Conservation (phyloP, 2,113 vertebrate species). For the Petromus typicus region DNA sequence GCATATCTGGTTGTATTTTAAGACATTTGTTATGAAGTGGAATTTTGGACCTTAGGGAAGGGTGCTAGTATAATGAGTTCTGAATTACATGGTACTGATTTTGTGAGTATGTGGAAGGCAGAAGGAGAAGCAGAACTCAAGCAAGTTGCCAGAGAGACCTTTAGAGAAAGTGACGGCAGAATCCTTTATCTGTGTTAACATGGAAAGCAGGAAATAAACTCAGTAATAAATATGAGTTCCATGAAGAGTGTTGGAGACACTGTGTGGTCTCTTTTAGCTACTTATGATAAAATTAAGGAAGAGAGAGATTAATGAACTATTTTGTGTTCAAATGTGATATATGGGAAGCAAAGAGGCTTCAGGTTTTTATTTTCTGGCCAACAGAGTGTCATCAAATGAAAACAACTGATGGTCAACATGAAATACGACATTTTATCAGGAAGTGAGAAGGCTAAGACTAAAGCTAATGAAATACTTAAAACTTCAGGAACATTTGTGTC, state of each 20-base stretch:
- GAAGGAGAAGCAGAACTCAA: not conserved
- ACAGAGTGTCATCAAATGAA: not conserved
- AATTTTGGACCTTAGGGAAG: not conserved
- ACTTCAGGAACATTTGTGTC: not conserved
- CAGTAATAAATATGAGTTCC: not conserved
- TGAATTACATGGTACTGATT: not conserved
- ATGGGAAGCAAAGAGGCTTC: not conserved
- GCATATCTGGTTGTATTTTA: not conserved
- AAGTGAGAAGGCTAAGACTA: not conserved
- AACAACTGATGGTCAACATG: not conserved
- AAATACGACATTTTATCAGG: not conserved
- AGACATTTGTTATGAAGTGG: not conserved
- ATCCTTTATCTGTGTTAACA: not conserved
- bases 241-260: not conserved
- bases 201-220: not conserved
- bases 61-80: not conserved
- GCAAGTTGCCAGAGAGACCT: not conserved
- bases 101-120: not conserved
- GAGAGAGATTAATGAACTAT: not conserved
- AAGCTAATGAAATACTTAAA: not conserved
- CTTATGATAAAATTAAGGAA: not conserved
- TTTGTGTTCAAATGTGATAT: not conserved
- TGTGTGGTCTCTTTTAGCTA: not conserved
- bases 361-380: not conserved
- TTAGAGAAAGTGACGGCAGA: not conserved